A percentile compares a stretch with the other conserved stretches of the same genome.
These are phyloP conservation scores for Calosoma granatense DNA, from an alignment of 1,140 invertebrate genomes.

Conservation along the genomic window DNA sequence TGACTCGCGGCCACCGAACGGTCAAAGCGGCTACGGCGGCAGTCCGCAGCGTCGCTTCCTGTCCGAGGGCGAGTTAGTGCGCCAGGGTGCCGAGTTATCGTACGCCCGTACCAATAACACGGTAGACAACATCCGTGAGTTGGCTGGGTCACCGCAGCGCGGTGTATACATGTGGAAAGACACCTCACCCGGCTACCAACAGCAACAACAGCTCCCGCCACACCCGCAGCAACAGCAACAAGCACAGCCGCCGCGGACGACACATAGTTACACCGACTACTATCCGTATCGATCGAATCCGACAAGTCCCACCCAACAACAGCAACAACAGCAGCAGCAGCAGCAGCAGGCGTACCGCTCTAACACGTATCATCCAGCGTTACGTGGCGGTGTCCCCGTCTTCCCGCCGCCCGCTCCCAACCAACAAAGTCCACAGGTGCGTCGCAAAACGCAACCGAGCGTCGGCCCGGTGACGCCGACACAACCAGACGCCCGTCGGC, in stretches of 20 bases:
- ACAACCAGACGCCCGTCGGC: slow-evolving; percentile 37
- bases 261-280: slow-evolving; percentile 16
- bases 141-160: slow-evolving; percentile 73
- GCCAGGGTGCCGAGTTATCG: slow-evolving; percentile 47
- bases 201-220: slow-evolving; percentile 25
- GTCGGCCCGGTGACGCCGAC: slow-evolving; percentile 19
- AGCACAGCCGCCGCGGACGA: slow-evolving; percentile 34
- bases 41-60: slow-evolving; percentile 76
- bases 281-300: slow-evolving; percentile 56
- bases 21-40: slow-evolving; percentile 33
- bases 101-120: slow-evolving; percentile 49
- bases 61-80: slow-evolving; percentile 72
- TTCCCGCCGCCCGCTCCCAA: slow-evolving; percentile 48
- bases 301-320: slow-evolving; percentile 62
- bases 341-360: slow-evolving; percentile 24
- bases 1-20: slow-evolving; percentile 28
- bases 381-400: slow-evolving; percentile 54
- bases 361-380: slow-evolving; percentile 46
- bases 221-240: slow-evolving; percentile 32
- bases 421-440: slow-evolving; percentile 53
- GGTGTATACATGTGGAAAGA: slow-evolving; percentile 80
- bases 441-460: slow-evolving; percentile 41
- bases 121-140: slow-evolving; percentile 59
- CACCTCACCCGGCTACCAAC: slow-evolving; percentile 42
- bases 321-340: slow-evolving; percentile 29